A percentile compares a stretch with the other conserved stretches of the same genome.
These are phyloP conservation scores for Accipiter cooperii DNA, from an alignment of 2,113 vertebrate species.

Conservation along the genomic window DNA sequence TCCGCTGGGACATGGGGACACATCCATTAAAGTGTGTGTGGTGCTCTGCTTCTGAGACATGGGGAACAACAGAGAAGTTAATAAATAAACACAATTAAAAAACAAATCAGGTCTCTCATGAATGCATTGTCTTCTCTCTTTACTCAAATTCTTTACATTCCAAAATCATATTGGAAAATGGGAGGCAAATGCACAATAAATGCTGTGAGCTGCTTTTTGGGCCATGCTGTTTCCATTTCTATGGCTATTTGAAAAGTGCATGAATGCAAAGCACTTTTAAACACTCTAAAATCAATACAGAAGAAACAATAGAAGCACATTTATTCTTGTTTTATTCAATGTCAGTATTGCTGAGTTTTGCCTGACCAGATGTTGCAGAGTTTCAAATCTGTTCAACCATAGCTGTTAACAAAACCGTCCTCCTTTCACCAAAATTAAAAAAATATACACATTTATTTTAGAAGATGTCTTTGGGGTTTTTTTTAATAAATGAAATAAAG, in stretches of 20 bases:
- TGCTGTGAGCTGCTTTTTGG: not conserved
- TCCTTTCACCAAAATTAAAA: not conserved
- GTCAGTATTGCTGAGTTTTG: conserved; percentile 40
- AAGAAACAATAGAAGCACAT: conserved; percentile 38
- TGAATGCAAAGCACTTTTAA: conserved; percentile 61
- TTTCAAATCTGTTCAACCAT: conserved; percentile 53
- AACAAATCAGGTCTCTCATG: conserved; percentile 17
- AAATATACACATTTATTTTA: not conserved
- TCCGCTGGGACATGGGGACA: not conserved
- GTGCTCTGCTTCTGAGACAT: not conserved
- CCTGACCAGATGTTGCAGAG: conserved; percentile 55
- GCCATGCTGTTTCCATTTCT: conserved; percentile 28
- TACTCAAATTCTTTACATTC: conserved; percentile 40
- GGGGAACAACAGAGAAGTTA: not conserved
- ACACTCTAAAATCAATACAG: conserved; percentile 39
- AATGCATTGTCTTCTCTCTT: conserved; percentile 30
- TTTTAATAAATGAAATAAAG: not conserved
- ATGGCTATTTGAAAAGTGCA: conserved; percentile 34
- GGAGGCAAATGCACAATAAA: conserved; percentile 22
- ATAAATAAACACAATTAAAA: conserved; percentile 53
- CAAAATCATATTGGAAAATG: conserved; percentile 3
- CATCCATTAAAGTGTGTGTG: not conserved
- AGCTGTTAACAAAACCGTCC: not conserved
- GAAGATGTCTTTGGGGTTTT: not conserved
- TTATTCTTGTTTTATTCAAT: conserved; percentile 51